Percentiles rank a stretch among this genome's conserved stretches.
Conservation (phyloP, 2,113 vertebrate genomes). For the Cichladusa arquata region DNA sequence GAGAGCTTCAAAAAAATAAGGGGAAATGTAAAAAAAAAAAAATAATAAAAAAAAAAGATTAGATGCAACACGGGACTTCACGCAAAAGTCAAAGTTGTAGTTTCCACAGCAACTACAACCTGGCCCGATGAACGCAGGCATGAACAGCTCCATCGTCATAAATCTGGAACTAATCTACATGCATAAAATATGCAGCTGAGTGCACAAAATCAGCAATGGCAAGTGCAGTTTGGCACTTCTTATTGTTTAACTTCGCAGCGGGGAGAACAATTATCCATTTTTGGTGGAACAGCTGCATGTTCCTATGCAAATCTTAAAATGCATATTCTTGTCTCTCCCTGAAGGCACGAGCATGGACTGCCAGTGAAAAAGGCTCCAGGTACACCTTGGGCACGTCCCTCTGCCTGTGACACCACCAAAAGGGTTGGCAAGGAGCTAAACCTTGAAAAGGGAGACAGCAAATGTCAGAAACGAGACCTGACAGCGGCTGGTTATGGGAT, state of each 20-base stretch:
- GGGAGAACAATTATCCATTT: conserved; percentile 67
- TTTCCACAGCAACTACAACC: conserved; percentile 61
- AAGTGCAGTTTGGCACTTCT: conserved; percentile 66
- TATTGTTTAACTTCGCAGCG: conserved; percentile 55
- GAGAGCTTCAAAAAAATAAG: neutral
- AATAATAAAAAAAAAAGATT: neutral
- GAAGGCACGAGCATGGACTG: neutral
- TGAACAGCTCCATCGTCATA: conserved; percentile 24
- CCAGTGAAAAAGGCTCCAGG: neutral
- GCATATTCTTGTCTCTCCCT: conserved; percentile 8
- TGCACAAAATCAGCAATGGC: conserved; percentile 62
- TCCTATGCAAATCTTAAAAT: conserved; percentile 67
- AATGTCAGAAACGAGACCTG: neutral
- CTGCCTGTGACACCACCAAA: accelerated
- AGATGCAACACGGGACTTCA: conserved; percentile 39
- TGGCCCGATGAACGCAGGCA: conserved; percentile 18
- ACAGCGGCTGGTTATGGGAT: neutral
- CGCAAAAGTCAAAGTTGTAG: neutral
- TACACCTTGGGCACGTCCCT: neutral
- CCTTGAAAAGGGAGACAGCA: neutral
- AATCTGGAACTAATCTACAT: conserved; percentile 66
- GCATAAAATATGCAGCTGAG: conserved; percentile 58
- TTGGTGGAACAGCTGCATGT: conserved; percentile 63
- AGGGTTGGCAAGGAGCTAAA: neutral
- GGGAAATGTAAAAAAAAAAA: neutral